Evolutionary conservation across 2,888 invertebrate genomes (phyloP).

Genomic region (Julus scanicus): DNA sequence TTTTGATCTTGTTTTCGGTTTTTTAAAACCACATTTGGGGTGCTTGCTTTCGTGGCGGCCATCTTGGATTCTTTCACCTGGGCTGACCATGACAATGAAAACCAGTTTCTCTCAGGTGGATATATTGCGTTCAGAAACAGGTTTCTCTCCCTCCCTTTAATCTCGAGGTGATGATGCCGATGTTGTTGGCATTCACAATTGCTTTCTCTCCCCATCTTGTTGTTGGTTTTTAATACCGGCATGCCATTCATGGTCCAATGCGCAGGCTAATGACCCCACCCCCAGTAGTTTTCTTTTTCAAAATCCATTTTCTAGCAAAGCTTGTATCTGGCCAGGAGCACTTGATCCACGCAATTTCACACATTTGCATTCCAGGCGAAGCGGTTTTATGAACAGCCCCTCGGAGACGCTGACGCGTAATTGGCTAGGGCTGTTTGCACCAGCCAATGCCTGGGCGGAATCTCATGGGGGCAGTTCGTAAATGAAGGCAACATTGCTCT

Average conservation of each 20-base stretch:
- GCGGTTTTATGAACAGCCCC: neutral
- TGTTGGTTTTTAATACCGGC: neutral
- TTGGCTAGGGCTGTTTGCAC: neutral
- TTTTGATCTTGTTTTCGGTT: too few species aligned
- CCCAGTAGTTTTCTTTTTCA: neutral
- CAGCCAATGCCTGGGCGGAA: neutral
- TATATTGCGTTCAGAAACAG: neutral
- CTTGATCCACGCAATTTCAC: neutral
- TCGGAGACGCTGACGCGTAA: neutral
- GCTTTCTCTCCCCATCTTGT: slow-evolving; percentile 5
- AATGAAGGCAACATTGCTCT: too few species aligned
- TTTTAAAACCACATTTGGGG: slow-evolving; percentile 19
- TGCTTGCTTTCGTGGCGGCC: neutral
- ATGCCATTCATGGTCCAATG: neutral
- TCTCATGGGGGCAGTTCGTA: neutral
- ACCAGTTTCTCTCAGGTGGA: slow-evolving; percentile 19
- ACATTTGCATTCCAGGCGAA: neutral
- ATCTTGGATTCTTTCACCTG: neutral
- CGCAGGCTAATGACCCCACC: neutral
- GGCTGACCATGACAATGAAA: neutral
- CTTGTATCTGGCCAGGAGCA: neutral
- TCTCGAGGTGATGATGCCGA: slow-evolving; percentile 7
- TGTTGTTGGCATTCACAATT: slow-evolving; percentile 11
- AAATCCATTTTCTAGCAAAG: neutral
- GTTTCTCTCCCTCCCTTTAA: neutral